Conservation (phyloP, 2,888 invertebrate genomes). For the Latheticus oryzae region DNA sequence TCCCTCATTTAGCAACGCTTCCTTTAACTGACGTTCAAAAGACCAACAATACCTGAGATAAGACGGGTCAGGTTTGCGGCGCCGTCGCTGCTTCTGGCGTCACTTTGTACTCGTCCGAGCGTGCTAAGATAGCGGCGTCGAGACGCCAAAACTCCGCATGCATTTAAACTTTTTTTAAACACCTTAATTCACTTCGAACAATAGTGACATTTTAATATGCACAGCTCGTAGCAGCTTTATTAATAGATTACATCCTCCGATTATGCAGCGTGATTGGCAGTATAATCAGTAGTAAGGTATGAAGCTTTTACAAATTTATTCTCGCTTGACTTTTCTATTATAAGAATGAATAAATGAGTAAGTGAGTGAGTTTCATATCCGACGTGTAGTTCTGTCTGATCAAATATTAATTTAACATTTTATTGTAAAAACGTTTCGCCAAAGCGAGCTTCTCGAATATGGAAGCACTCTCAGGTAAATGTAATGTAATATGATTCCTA, state of each 20-base stretch:
- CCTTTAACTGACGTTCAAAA: constrained; percentile 23
- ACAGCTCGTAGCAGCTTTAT: constrained; percentile 47
- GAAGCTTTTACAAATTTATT: constrained; percentile 34
- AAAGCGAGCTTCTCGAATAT: constrained; percentile 24
- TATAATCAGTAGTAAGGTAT: constrained; percentile 46
- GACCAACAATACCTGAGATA: constrained; percentile 39
- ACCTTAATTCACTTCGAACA: too few relatives aligned
- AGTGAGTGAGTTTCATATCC: constrained; percentile 12
- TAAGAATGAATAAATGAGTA: constrained; percentile 21
- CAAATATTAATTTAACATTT: constrained; percentile 38
- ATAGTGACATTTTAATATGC: constrained; percentile 47
- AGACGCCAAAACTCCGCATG: constrained; percentile 38
- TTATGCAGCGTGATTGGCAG: constrained; percentile 49
- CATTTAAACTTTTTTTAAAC: constrained; percentile 38
- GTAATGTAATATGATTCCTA: constrained; percentile 40
- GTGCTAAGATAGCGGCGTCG: constrained; percentile 50
- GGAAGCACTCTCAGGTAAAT: constrained; percentile 35
- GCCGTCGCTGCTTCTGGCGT: constrained; percentile 41
- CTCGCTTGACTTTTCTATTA: constrained; percentile 10
- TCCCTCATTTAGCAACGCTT: too few relatives aligned
- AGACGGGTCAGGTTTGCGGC: constrained; percentile 40
- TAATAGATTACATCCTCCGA: constrained; percentile 50
- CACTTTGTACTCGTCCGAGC: constrained; percentile 52
- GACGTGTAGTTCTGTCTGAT: constrained; percentile 23
- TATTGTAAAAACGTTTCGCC: constrained; percentile 21